These are phyloP conservation scores for Adelognathus sp. DNA, from an alignment of 2,888 invertebrate genomes.

Conservation along the genomic window DNA sequence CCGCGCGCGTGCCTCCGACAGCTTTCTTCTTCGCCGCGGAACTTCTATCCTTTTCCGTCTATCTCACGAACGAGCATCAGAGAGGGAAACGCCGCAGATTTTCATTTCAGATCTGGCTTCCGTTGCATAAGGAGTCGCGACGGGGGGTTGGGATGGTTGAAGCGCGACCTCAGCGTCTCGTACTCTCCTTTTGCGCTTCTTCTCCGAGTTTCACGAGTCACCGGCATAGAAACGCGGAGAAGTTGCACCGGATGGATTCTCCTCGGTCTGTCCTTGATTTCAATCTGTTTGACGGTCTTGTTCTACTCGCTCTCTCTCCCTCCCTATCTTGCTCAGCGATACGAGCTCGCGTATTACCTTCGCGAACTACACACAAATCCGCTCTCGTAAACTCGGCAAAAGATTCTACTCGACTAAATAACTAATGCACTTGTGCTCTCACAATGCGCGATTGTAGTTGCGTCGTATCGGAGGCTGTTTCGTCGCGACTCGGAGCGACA, in stretches of 20 bases:
- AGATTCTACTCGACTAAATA: no score
- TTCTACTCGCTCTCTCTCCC: no score
- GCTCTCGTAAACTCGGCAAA: no score
- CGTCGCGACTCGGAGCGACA: no score
- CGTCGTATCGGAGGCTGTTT: no score
- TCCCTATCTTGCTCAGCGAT: conserved; percentile 53
- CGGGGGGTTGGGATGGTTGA: not conserved
- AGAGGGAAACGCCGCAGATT: conserved; percentile 69
- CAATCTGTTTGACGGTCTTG: conserved; percentile 72
- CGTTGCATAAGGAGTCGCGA: conserved; percentile 37
- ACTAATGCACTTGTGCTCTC: no score
- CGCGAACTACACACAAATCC: not conserved
- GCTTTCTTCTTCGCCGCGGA: conserved; percentile 27
- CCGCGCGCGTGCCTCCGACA: conserved; percentile 29
- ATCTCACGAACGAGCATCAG: not conserved
- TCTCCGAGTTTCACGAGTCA: not conserved
- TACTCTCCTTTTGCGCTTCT: not conserved
- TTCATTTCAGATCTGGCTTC: conserved; percentile 75
- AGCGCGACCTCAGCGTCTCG: not conserved
- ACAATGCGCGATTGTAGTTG: no score
- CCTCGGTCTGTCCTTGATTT: conserved; percentile 66
- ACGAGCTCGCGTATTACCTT: conserved; percentile 19
- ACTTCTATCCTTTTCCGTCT: conserved; percentile 37
- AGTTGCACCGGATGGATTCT: conserved; percentile 11
- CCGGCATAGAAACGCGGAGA: conserved; percentile 5